Base-by-base conservation (phyloP, 2,113 vertebrate genomes). In the Ptyas mucosa region DNA sequence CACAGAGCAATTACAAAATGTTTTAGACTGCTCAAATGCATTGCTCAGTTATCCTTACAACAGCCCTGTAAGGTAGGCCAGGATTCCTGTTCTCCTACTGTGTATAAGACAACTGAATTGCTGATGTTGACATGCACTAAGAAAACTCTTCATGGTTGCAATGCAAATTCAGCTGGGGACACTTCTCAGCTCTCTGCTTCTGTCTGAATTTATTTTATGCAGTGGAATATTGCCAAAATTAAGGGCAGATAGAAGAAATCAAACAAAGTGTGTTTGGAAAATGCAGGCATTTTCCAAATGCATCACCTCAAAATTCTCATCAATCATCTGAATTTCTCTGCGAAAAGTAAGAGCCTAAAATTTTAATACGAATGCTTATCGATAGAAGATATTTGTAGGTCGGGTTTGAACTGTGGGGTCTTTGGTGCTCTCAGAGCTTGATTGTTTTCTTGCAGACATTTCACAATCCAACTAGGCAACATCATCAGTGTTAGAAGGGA, bases 31-130 rank as follows among this genome's bases (percentile, higher is more conserved):
- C 58, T 92, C 55, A 69, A 26, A 34, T 5, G 18, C 52, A 81
- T 85, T 23, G 23, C 26, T 61, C 23, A 43, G n/a, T 34, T 39
- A 81, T 81, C 91, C 87, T 92, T 92, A 92, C 87, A 89, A 92
- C 91, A 92, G 34, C 87, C 61, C 34, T 89, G 51, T 81, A 92
- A 92, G 87, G 91, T 92, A 81, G 91, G 61, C 14, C 51, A 85
- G 51, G 15, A 23, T 81, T 89, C 15, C 11, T 89, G 51, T 49
- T 54, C 34, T 49, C 49, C 34, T 43, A 23, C 26, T 54, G 29
- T 34, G 39, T n/a, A 21, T 4, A 52, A 18, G 14, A 43, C 39
- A 23, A 12, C 15, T 64, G 46, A 87, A 64, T 8, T 49, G 21
- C 20, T 53, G 85, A 18, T 10, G 34, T 12, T 5, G 46, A 49